Evolutionary conservation across 2,797 vertebrate genomes (phyloP).

Genomic region (Sciurus vulgaris): DNA sequence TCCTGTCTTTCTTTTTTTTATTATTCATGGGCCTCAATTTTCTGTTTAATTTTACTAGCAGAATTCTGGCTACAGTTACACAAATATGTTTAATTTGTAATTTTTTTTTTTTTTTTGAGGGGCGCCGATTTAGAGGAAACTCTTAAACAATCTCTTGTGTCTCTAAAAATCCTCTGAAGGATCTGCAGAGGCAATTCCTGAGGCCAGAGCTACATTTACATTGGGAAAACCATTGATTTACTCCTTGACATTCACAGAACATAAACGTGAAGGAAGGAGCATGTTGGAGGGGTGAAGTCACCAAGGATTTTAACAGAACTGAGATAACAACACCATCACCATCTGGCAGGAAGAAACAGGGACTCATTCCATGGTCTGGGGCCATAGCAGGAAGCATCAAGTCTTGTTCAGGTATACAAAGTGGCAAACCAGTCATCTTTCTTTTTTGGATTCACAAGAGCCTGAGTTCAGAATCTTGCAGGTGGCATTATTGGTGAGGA

Average conservation of each 20-base stretch:
- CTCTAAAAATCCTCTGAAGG: background rate
- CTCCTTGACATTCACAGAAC: conserved; percentile 90
- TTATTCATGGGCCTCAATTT: background rate
- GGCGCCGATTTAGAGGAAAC: background rate
- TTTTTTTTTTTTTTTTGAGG: background rate
- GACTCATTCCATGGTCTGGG: conserved; percentile 91
- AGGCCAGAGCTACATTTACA: conserved; percentile 31
- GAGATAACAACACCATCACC: conserved; percentile 90
- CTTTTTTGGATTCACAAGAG: conserved; percentile 92
- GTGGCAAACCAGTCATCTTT: conserved; percentile 87
- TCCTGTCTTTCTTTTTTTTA: no score
- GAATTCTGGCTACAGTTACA: background rate
- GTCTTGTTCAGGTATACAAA: conserved; percentile 85
- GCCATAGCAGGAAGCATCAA: conserved; percentile 91
- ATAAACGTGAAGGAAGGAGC: conserved; percentile 80
- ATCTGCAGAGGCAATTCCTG: background rate
- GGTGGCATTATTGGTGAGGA: conserved; percentile 91
- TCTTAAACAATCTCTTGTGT: background rate
- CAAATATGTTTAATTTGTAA: background rate
- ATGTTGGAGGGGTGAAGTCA: conserved; percentile 88
- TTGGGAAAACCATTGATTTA: conserved; percentile 92
- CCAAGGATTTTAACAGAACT: conserved; percentile 91
- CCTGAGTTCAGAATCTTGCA: conserved; percentile 92
- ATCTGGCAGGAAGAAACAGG: conserved; percentile 90
- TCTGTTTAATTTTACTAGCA: background rate